Evolutionary conservation across 1,140 invertebrate genomes (phyloP).

Genomic region (Aphidius gifuensis): DNA sequence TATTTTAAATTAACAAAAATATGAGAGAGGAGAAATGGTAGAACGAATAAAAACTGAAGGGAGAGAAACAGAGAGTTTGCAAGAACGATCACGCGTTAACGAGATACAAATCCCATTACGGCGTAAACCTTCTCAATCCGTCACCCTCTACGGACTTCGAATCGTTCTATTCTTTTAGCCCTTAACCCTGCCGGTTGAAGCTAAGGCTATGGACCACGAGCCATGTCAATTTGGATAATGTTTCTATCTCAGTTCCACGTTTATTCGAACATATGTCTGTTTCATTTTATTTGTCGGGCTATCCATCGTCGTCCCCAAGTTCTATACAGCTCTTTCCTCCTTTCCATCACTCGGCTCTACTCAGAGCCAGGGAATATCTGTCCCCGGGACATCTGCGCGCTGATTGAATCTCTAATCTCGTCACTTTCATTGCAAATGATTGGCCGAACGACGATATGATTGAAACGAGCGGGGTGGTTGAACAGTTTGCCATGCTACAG

Average conservation of each 20-base stretch:
- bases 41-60: too few species aligned
- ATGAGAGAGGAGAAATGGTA: too few species aligned
- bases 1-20: too few species aligned
- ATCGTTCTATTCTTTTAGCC: slow-evolving; percentile 28
- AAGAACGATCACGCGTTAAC: slow-evolving; percentile 56
- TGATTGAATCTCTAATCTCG: slow-evolving; percentile 57
- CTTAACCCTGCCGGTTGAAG: slow-evolving; percentile 21
- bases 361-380: slow-evolving; percentile 54
- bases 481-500: neutral
- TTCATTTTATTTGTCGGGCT: slow-evolving; percentile 24
- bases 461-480: slow-evolving; percentile 14
- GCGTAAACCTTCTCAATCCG: slow-evolving; percentile 53
- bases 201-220: slow-evolving; percentile 47
- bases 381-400: slow-evolving; percentile 56
- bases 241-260: slow-evolving; percentile 28
- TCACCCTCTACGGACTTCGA: slow-evolving; percentile 50
- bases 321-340: slow-evolving; percentile 19
- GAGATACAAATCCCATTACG: slow-evolving; percentile 58
- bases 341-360: slow-evolving; percentile 35
- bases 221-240: slow-evolving; percentile 53
- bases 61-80: slow-evolving; percentile 26
- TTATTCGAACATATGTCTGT: slow-evolving; percentile 22
- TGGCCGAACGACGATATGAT: slow-evolving; percentile 38
- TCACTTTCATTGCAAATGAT: slow-evolving; percentile 50
- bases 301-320: slow-evolving; percentile 18